These are phyloP conservation scores for Macrosoma leucophasiata DNA, from an alignment of 2,888 invertebrate genomes.

Conservation along the genomic window DNA sequence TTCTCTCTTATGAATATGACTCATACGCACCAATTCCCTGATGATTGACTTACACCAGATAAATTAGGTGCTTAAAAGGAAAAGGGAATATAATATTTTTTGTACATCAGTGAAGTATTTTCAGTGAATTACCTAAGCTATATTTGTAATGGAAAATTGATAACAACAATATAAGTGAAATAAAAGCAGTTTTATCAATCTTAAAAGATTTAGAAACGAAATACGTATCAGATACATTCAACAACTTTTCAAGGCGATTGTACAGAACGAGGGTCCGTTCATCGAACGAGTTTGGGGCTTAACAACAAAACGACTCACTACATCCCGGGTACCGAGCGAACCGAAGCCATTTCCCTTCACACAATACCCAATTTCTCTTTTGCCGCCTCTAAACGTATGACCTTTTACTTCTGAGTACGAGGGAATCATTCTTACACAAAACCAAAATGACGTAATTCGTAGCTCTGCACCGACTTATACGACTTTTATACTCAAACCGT, in stretches of 20 bases:
- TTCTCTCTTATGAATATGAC: too few relatives aligned
- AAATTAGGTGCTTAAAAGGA: too few relatives aligned
- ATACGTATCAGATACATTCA: constrained; percentile 4
- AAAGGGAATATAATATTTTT: too few relatives aligned
- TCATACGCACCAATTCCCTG: too few relatives aligned
- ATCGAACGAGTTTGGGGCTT: constrained; percentile 51
- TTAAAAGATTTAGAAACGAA: too few relatives aligned
- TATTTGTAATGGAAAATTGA: too few relatives aligned
- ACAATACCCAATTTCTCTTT: constrained; percentile 36
- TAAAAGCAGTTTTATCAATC: too few relatives aligned
- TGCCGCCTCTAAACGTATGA: constrained; percentile 34
- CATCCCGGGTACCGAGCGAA: constrained; percentile 32
- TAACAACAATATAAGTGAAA: too few relatives aligned
- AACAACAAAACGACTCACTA: constrained; percentile 47
- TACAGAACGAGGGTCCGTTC: constrained; percentile 64
- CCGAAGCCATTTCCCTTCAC: constrained; percentile 35
- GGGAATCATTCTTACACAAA: constrained; percentile 38
- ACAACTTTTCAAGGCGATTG: constrained; percentile 55
- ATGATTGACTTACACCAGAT: too few relatives aligned
- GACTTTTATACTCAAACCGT: constrained; percentile 49
- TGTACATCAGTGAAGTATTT: too few relatives aligned
- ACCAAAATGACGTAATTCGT: constrained; percentile 50
- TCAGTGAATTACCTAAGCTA: too few relatives aligned
- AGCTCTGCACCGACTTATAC: constrained; percentile 41
- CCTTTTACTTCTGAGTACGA: constrained; percentile 31